Evolutionary conservation across 2,797 vertebrate genomes (phyloP).

Genomic region (Gorsachius magnificus): DNA sequence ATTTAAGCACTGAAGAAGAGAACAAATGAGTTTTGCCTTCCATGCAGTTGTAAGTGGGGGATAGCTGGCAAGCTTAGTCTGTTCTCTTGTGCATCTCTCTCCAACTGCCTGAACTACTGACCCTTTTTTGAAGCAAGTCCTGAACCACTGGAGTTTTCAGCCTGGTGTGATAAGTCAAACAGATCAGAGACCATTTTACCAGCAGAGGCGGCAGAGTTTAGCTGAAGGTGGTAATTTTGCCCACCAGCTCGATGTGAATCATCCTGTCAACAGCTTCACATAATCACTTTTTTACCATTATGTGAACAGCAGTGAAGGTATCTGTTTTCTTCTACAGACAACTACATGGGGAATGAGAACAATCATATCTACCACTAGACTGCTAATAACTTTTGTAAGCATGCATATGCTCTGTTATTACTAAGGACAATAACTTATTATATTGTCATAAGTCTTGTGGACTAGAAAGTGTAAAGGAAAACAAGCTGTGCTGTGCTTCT

Average conservation of each 20-base stretch:
- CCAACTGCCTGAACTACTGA: background rate
- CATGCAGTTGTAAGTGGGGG: background rate
- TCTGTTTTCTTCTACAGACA: background rate
- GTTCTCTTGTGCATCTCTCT: background rate
- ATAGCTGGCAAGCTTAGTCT: background rate
- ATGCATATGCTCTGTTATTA: background rate
- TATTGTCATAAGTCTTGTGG: background rate
- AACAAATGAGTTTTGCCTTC: background rate
- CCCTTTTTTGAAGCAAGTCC: background rate
- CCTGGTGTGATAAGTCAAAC: background rate
- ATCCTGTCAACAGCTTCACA: background rate
- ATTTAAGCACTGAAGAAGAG: background rate
- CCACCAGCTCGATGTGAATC: background rate
- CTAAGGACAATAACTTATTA: background rate
- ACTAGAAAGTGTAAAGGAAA: background rate
- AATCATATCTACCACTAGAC: background rate
- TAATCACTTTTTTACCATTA: background rate
- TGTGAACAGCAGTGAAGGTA: background rate
- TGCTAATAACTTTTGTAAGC: background rate
- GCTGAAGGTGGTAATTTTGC: background rate
- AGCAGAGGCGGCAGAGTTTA: background rate
- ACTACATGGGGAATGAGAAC: background rate
- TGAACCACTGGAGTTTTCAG: background rate
- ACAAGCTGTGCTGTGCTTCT: background rate
- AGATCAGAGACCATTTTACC: background rate